Conservation (phyloP, 2,888 invertebrate species). For the Tromatobia lineatoria region DNA sequence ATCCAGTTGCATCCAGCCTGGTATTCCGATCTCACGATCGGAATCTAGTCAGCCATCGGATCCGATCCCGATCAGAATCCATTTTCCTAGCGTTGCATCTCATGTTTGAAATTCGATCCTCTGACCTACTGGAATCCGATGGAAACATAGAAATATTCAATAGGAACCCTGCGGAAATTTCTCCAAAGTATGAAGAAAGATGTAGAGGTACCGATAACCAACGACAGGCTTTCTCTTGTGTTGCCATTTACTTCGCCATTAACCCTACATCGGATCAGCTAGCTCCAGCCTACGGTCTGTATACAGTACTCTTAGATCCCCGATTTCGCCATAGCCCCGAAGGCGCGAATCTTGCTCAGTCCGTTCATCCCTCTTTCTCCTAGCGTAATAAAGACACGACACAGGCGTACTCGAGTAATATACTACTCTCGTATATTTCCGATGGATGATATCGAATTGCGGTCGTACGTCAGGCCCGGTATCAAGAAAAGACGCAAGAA, state of each 20-base stretch:
- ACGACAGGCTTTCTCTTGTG: not conserved
- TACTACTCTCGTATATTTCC: conserved; percentile 66
- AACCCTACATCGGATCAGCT: conserved; percentile 35
- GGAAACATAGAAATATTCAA: no score
- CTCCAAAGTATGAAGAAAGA: not conserved
- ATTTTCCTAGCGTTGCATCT: no score
- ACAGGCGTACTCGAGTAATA: conserved; percentile 57
- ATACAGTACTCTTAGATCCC: conserved; percentile 53
- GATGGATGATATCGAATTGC: conserved; percentile 67
- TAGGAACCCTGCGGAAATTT: no score
- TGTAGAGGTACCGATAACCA: not conserved
- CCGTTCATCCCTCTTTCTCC: conserved; percentile 40
- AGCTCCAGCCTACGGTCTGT: conserved; percentile 33
- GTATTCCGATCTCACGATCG: no score
- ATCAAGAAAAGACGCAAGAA: conserved; percentile 47
- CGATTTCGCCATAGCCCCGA: conserved; percentile 53
- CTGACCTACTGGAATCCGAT: no score
- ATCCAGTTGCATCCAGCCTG: no score
- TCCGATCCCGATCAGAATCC: no score
- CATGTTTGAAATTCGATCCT: no score
- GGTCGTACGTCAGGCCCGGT: conserved; percentile 63
- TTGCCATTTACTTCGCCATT: conserved; percentile 26
- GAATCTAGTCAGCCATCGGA: no score
- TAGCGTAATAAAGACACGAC: conserved; percentile 60
- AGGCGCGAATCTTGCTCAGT: conserved; percentile 42